phyloP scores from a whole-genome alignment of 1,140 invertebrate genomes.

The Neelides sp. region DNA sequence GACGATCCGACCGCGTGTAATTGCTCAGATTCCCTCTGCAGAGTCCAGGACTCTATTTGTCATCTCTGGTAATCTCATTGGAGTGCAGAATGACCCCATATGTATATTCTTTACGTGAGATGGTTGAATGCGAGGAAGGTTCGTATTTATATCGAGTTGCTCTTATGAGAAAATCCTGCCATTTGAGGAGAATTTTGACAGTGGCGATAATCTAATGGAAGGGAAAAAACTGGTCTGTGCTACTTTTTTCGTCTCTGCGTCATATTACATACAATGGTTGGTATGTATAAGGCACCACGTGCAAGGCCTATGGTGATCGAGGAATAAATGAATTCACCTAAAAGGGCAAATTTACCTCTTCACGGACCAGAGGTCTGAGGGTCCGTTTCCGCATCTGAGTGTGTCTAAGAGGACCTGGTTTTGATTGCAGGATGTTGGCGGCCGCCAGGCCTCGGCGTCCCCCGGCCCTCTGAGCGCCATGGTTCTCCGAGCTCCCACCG shows the following conservation, averaged over 20 bases:
- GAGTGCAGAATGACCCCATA: no score
- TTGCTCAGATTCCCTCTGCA: no score
- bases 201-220: conserved; percentile 30
- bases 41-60: no score
- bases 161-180: conserved; percentile 27
- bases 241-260: conserved; percentile 31
- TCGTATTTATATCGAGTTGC: not conserved
- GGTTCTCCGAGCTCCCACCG: not conserved
- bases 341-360: conserved; percentile 25
- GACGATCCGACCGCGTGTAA: no score
- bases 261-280: conserved; percentile 16
- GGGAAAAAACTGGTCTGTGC: conserved; percentile 31
- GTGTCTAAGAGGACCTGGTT: no score
- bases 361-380: conserved; percentile 6
- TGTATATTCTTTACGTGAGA: no score
- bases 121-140: no score
- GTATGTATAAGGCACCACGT: conserved; percentile 23
- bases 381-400: not conserved
- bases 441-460: no score
- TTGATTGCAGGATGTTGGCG: no score
- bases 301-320: conserved; percentile 21
- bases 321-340: conserved; percentile 29
- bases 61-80: no score
- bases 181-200: conserved; percentile 31
- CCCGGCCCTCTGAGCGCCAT: not conserved